Conservation (phyloP, 2,113 vertebrate species). For the Setophaga coronata region DNA sequence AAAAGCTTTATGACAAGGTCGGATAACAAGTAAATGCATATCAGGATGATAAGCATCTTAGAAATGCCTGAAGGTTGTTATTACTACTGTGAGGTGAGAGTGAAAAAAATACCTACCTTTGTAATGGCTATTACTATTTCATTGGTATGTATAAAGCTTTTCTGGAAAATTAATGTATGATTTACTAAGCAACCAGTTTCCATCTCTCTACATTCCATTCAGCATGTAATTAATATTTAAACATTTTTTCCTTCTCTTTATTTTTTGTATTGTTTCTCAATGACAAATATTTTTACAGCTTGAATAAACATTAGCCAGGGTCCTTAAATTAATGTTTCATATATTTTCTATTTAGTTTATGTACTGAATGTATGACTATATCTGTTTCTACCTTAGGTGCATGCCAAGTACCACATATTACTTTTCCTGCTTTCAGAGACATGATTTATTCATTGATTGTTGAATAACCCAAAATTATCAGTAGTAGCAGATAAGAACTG, state of each 20-base stretch:
- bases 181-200: slow-evolving; percentile 12
- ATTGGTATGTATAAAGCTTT: background rate
- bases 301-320: slow-evolving; percentile 25
- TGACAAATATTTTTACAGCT: slow-evolving; percentile 46
- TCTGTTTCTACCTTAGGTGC: background rate
- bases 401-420: background rate
- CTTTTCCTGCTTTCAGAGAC: background rate
- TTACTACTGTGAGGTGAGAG: background rate
- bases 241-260: background rate
- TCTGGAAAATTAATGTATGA: slow-evolving; percentile 21
- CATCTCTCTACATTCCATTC: background rate
- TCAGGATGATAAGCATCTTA: background rate
- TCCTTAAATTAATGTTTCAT: slow-evolving; percentile 29
- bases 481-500: background rate
- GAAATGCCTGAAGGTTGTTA: slow-evolving; percentile 9
- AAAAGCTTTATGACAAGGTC: slow-evolving; percentile 4
- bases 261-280: slow-evolving; percentile 43
- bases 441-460: background rate
- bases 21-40: background rate
- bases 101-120: background rate
- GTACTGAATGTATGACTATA: background rate
- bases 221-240: slow-evolving; percentile 59
- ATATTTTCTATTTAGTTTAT: slow-evolving; percentile 11
- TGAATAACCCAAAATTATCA: background rate
- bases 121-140: background rate